A percentile compares a stretch with the other conserved stretches of the same genome.
phyloP scores from a whole-genome alignment of 2,113 vertebrate species.

The Chlorodrepanis virens region DNA sequence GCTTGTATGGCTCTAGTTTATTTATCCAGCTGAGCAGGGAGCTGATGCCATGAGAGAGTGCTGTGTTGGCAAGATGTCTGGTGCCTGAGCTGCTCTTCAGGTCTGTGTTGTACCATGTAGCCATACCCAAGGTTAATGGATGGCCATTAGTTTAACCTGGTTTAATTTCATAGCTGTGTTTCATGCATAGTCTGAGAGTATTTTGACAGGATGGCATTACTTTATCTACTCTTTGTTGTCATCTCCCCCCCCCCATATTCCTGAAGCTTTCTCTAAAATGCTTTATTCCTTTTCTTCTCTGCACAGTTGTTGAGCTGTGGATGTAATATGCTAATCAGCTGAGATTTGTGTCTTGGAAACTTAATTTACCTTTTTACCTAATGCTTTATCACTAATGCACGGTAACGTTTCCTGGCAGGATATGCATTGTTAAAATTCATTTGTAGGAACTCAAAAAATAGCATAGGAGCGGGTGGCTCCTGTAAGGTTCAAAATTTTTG shows the following conservation, averaged over 20 bases:
- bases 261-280: neutral
- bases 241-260: neutral
- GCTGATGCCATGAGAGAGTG: neutral
- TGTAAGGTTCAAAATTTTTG: conserved; percentile 27
- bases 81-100: neutral
- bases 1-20: neutral
- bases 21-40: neutral
- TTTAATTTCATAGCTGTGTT: neutral
- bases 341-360: conserved; percentile 3
- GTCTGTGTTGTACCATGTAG: neutral
- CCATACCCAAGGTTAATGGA: neutral
- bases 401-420: conserved; percentile 68
- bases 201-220: neutral
- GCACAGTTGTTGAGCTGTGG: conserved; percentile 2
- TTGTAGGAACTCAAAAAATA: neutral
- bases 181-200: neutral
- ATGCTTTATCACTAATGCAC: conserved; percentile 45
- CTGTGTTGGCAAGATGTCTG: neutral
- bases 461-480: neutral
- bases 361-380: conserved; percentile 39
- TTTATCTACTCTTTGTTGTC: neutral
- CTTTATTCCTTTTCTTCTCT: neutral
- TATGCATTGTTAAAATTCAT: conserved; percentile 50
- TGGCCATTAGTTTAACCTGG: neutral
- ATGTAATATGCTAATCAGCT: conserved; percentile 39